phyloP scores from a whole-genome alignment of 2,113 vertebrate species.

The Narcine bancroftii region DNA sequence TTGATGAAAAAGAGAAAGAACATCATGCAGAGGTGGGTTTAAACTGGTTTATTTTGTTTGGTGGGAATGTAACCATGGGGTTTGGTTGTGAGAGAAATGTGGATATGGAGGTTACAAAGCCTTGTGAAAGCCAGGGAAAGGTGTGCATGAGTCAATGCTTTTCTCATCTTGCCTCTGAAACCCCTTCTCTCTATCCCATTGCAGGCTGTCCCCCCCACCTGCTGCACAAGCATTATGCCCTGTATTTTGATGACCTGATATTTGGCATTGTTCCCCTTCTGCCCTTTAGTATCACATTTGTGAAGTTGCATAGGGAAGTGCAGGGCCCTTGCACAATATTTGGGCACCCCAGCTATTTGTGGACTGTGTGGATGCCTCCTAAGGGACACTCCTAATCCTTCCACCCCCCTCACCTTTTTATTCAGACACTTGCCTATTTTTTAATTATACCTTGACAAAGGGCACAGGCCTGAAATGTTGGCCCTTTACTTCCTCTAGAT shows the following conservation, averaged over 20 bases:
- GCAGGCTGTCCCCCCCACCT: background rate
- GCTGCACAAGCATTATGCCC: background rate
- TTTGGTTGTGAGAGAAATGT: background rate
- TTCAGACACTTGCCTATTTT: too few relatives aligned
- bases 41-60: too few relatives aligned
- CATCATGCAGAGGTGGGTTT: constrained; percentile 49
- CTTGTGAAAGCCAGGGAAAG: background rate
- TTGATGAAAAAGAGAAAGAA: constrained; percentile 50
- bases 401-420: too few relatives aligned
- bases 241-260: background rate
- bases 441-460: too few relatives aligned
- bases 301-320: background rate
- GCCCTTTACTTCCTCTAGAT: too few relatives aligned
- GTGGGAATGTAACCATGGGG: background rate
- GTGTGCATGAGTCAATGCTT: background rate
- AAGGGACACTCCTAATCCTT: too few relatives aligned
- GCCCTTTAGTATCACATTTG: background rate
- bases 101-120: background rate
- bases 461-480: too few relatives aligned
- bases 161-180: background rate
- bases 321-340: too few relatives aligned
- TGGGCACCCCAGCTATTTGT: too few relatives aligned
- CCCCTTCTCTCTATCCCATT: background rate
- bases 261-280: background rate
- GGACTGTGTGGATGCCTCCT: too few relatives aligned